Evolutionary conservation across 2,888 invertebrate species (phyloP).

Genomic region (Octonoba sinensis): DNA sequence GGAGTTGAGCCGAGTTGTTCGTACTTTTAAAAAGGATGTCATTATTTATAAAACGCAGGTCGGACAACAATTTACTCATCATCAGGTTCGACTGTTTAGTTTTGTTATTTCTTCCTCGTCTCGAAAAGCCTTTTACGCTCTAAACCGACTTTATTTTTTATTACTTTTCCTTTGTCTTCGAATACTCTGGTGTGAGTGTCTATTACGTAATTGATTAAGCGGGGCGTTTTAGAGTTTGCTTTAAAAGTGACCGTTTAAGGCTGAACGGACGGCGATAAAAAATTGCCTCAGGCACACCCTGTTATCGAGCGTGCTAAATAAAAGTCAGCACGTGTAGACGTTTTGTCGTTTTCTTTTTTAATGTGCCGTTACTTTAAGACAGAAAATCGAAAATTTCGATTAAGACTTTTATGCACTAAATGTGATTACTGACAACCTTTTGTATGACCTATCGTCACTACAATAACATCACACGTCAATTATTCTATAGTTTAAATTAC

Average conservation of each 20-base stretch:
- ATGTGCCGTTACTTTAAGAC: too few species aligned
- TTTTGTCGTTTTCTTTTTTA: slow-evolving; percentile 1
- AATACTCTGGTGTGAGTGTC: neutral
- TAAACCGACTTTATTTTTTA: slow-evolving; percentile 1
- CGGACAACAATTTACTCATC: slow-evolving; percentile 61
- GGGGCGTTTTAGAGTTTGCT: slow-evolving; percentile 25
- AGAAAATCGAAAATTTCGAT: too few species aligned
- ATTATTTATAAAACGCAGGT: slow-evolving; percentile 61
- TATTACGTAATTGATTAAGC: slow-evolving; percentile 59
- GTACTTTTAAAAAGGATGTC: slow-evolving; percentile 62
- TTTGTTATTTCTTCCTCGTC: slow-evolving; percentile 10
- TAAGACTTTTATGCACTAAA: too few species aligned
- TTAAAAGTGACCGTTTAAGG: slow-evolving; percentile 53
- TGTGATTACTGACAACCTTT: too few species aligned
- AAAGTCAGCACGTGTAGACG: slow-evolving; percentile 3
- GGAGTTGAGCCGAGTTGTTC: slow-evolving; percentile 18
- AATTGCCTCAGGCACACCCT: slow-evolving; percentile 43
- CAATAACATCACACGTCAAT: too few species aligned
- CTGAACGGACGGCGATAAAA: slow-evolving; percentile 26
- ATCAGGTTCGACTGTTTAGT: slow-evolving; percentile 22
- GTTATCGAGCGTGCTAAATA: slow-evolving; percentile 51
- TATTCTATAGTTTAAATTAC: too few species aligned
- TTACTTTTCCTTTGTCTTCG: neutral
- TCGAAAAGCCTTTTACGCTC: neutral
- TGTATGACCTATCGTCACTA: too few species aligned